Conservation (phyloP, 2,888 invertebrate genomes). For the Epinotia demarniana region DNA sequence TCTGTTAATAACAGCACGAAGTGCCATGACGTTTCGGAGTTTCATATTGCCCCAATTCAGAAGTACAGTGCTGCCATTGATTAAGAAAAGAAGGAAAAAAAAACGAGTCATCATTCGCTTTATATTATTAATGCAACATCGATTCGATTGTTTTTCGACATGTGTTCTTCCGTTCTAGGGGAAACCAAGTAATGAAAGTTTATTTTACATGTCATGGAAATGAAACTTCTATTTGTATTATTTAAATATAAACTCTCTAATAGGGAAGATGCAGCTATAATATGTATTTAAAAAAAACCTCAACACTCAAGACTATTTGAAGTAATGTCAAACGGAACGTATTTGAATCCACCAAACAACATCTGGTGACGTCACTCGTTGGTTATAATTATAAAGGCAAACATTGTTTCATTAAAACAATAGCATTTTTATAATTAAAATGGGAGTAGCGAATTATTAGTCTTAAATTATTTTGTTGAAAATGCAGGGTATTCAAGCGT, state of each 20-base stretch:
- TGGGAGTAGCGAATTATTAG: too few species aligned
- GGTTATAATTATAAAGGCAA: too few species aligned
- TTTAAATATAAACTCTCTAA: neutral
- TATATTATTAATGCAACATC: neutral
- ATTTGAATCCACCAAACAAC: too few species aligned
- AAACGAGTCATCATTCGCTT: neutral
- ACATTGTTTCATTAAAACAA: too few species aligned
- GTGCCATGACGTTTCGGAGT: constrained; percentile 30
- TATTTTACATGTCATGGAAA: neutral
- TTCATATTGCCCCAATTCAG: constrained; percentile 26
- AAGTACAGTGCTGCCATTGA: constrained; percentile 40
- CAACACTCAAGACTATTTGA: too few species aligned
- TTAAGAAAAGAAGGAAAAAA: constrained; percentile 9
- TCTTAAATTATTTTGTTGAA: too few species aligned
- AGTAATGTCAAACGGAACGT: too few species aligned
- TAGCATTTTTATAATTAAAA: too few species aligned
- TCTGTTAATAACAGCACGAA: constrained; percentile 49
- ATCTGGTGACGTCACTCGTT: too few species aligned
- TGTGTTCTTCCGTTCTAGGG: neutral
- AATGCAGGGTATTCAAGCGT: too few species aligned
- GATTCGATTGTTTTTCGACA: neutral
- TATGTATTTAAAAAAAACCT: too few species aligned
- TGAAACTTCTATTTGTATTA: neutral
- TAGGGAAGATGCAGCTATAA: too few species aligned
- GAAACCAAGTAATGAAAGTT: neutral